phyloP scores from a whole-genome alignment of 2,888 invertebrate genomes.

The Isoperla grammatica region DNA sequence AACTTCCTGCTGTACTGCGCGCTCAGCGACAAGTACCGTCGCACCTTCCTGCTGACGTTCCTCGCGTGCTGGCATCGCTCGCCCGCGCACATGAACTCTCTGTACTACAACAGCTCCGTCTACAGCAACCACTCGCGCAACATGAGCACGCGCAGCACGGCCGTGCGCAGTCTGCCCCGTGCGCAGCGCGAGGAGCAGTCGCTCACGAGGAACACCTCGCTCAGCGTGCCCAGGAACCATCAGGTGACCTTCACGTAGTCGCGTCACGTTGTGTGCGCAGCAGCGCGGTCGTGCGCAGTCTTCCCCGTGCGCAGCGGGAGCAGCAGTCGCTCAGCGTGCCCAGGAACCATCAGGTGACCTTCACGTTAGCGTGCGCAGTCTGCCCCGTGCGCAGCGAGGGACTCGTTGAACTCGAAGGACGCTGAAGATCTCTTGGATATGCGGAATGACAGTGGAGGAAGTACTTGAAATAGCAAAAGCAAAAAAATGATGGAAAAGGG shows the following conservation, averaged over 20 bases:
- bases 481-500: too few relatives aligned
- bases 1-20: conserved; percentile 75
- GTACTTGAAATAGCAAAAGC: too few relatives aligned
- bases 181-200: not conserved
- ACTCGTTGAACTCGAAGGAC: not conserved
- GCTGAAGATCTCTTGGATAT: too few relatives aligned
- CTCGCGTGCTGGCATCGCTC: conserved; percentile 33
- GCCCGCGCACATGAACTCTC: not conserved
- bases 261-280: not conserved
- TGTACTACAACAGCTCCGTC: conserved; percentile 9
- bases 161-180: not conserved
- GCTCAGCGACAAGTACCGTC: conserved; percentile 66
- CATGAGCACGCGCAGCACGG: not conserved
- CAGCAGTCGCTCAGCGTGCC: not conserved
- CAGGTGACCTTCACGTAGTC: too few relatives aligned
- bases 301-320: not conserved
- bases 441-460: too few relatives aligned
- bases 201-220: not conserved
- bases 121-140: conserved; percentile 8
- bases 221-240: not conserved
- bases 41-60: conserved; percentile 46
- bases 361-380: not conserved
- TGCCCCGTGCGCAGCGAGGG: not conserved
- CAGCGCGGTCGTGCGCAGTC: not conserved
- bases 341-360: too few relatives aligned